Evolutionary conservation across 2,113 vertebrate genomes (phyloP), one percentile per base, ranked within the genome.

Genomic region (Albula glossodonta): DNA sequence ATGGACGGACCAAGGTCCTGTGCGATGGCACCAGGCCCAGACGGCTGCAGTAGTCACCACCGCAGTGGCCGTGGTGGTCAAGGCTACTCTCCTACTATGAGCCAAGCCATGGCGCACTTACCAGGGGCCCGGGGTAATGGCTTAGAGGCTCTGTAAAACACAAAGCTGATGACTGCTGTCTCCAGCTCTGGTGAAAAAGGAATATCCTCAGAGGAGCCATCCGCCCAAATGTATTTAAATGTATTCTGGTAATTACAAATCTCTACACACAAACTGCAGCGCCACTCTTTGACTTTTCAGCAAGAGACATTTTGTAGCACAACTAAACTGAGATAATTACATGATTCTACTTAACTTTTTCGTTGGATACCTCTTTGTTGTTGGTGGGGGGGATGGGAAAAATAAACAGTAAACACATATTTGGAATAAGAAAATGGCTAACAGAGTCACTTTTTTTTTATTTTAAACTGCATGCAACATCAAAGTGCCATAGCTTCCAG

Each of bases 231-330:
- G 93, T 95, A 93, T 95, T 95, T 93, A 95, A 95, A 95, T 95
- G 88, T 94, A 94, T 95, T 94, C 94, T 91, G 93, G 92, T 94
- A 94, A 95, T 95, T 95, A 95, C 93, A 94, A 93, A 95, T 92
- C 92, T 94, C 91, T 93, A 92, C 93, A 94, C 90, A 92, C 92
- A 87, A 77, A 85, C 51, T 12, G 52, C 66, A 70, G 84, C 15
- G 70, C 10, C 51, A 60, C 79, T 49, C 79, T 81, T n/a, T 79
- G 79, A 52, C 70, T 53, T 49, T 41, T 49, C 79, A 63, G 6
- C 41, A 15, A 63, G 84, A 49, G 93, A 91, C 91, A 87, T 93
- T 92, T 92, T 94, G 94, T 93, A 90, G 89, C 91, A 66, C 87
- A 60, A 88, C 91, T 90, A 90, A 91, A 90, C 88, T 13, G 82